Evolutionary conservation across 2,797 vertebrate genomes (phyloP).

Genomic region (Valencia hispanica): DNA sequence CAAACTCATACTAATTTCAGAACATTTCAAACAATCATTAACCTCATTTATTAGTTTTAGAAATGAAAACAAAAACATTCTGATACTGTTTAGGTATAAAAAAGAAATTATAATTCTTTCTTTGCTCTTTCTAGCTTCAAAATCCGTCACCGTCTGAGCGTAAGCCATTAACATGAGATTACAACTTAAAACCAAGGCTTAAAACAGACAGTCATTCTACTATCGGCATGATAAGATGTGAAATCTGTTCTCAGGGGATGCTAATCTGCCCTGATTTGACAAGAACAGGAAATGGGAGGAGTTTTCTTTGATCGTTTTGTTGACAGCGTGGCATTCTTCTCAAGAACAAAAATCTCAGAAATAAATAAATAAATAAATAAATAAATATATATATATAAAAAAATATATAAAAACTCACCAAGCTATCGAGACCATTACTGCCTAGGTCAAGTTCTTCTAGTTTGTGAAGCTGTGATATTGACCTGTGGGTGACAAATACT

Average conservation of each 20-base stretch:
- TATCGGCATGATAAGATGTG: slow-evolving; percentile 60
- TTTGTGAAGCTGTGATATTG: slow-evolving; percentile 89
- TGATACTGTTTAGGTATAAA: background rate
- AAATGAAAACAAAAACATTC: background rate
- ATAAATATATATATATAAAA: background rate
- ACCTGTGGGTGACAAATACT: slow-evolving; percentile 78
- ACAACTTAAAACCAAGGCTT: slow-evolving; percentile 60
- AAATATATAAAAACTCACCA: slow-evolving; percentile 82
- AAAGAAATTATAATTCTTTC: background rate
- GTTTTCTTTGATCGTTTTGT: slow-evolving; percentile 17
- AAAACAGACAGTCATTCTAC: slow-evolving; percentile 60
- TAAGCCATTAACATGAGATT: slow-evolving; percentile 52
- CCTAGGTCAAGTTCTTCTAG: slow-evolving; percentile 98
- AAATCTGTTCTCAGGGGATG: slow-evolving; percentile 66
- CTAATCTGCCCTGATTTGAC: slow-evolving; percentile 51
- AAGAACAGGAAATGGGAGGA: slow-evolving; percentile 46
- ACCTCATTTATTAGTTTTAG: background rate
- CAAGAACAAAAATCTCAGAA: slow-evolving; percentile 4
- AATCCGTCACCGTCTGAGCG: slow-evolving; percentile 41
- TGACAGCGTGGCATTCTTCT: background rate
- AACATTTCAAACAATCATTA: background rate
- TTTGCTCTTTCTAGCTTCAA: slow-evolving; percentile 29
- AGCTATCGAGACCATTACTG: slow-evolving; percentile 94
- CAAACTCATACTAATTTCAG: background rate
- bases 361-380: background rate